Evolutionary conservation across 2,888 invertebrate species (phyloP), one percentile per base, ranked within the genome.

Genomic region (Ormyrus thymus): DNA sequence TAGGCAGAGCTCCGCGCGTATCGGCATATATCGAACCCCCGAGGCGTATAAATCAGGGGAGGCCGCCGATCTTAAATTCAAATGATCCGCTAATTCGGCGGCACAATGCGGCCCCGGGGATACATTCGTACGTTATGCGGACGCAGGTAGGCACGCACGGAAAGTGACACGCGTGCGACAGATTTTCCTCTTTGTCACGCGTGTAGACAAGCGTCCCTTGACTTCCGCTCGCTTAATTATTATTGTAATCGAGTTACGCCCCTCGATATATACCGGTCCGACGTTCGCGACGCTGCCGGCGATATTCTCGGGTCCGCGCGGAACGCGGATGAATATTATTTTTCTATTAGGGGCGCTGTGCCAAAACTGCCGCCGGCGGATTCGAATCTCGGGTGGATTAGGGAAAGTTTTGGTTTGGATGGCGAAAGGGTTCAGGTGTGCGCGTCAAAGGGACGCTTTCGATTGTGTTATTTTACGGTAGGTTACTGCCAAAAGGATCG

Each of bases 161-260:
- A 82, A 83, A 78, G 80, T 82, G 75, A 81, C 77, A 77, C 82
- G 82, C 82, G 81, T 81, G 82, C 80, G 78, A 81, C 78, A 79
- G 77, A 81, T 81, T 78, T 79, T 79, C 48, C 55, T 76, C 74
- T 50, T 74, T 76, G 15, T 69, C 73, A 0, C 8, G 46, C 13
- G 7, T 69, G 58, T 43, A 69, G 29, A 53, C 29, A 46, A 6
- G 46, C 80, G 68, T 70, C 68, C 62, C 29, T 56, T 65, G 45
- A 66, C 68, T 72, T 55, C 10, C 56, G 56, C 61, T 53, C 51
- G 66, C 66, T 80, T 77, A 61, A 76, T 79, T 76, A 79, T 79
- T 45, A 79, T 79, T 76, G 62, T 69, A 79, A 76, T 76, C 62
- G 62, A 68, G 72, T 64, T 76, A 58, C 76, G 72, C 73, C 76